Percentiles rank a stretch among this genome's conserved stretches.
These are phyloP conservation scores for Momotus momota DNA, from an alignment of 2,797 vertebrate species.

Conservation along the genomic window DNA sequence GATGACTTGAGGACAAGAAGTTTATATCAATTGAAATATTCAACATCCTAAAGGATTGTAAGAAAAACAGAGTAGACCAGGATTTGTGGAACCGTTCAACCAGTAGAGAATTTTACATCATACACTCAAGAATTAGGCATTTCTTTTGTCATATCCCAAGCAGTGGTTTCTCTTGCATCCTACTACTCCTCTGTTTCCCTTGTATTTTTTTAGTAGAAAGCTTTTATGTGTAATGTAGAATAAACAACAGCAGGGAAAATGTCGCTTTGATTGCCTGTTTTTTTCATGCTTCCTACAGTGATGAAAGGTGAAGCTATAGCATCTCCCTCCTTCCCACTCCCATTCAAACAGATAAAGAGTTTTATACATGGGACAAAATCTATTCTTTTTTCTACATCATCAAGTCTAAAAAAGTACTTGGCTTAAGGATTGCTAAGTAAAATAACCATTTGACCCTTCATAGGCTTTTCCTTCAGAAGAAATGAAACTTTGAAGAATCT, in stretches of 20 bases:
- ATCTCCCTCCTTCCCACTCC: background rate
- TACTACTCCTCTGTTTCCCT: background rate
- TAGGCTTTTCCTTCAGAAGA: background rate
- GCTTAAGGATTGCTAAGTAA: background rate
- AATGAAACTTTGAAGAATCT: background rate
- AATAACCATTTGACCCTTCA: background rate
- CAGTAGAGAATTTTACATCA: background rate
- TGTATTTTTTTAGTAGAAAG: background rate
- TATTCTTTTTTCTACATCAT: background rate
- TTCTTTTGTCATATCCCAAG: background rate
- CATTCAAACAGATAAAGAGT: background rate
- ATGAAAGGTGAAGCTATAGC: background rate
- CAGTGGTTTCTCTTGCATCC: background rate
- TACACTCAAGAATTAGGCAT: background rate
- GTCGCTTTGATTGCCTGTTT: background rate
- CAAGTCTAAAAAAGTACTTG: background rate
- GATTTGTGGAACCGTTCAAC: background rate
- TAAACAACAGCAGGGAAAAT: background rate
- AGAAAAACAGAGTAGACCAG: background rate
- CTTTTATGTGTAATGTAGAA: background rate
- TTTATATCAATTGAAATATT: background rate
- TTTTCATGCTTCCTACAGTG: background rate
- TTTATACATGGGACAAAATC: background rate
- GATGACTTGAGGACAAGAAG: background rate
- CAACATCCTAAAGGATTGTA: background rate